Conservation (phyloP, 2,113 vertebrate species). For the Recurvirostra avosetta region DNA sequence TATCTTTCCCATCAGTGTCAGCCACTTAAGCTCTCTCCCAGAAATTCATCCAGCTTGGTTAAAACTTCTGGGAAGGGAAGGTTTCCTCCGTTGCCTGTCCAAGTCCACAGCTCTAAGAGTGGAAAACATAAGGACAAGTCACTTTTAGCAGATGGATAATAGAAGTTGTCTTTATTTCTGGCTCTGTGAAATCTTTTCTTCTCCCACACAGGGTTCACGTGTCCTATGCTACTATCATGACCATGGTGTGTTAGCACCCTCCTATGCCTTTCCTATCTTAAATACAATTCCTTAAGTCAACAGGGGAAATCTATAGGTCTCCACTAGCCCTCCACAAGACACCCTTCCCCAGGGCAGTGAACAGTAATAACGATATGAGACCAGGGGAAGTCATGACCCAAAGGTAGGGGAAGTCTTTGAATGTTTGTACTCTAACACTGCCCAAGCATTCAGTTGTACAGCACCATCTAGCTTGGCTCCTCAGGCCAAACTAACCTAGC, state of each 20-base stretch:
- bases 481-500: neutral
- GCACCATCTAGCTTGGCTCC: neutral
- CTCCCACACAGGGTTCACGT: neutral
- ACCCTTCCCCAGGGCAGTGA: neutral
- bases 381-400: neutral
- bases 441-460: neutral
- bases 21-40: conserved; percentile 36
- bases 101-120: conserved; percentile 29
- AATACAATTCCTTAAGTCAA: neutral
- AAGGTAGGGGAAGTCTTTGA: neutral
- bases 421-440: neutral
- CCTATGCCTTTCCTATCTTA: neutral
- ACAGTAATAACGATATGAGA: neutral
- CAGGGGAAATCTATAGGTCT: neutral
- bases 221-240: neutral
- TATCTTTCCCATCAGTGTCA: conserved; percentile 55
- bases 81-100: neutral
- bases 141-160: neutral
- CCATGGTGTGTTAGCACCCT: fast-evolving
- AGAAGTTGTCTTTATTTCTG: neutral
- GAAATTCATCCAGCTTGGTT: conserved; percentile 48
- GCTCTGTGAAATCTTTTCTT: neutral
- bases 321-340: neutral
- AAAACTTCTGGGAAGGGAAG: conserved; percentile 59
- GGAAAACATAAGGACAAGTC: neutral